Evolutionary conservation across 2,113 vertebrate genomes (phyloP).

Genomic region (Proterorhinus semilunaris): DNA sequence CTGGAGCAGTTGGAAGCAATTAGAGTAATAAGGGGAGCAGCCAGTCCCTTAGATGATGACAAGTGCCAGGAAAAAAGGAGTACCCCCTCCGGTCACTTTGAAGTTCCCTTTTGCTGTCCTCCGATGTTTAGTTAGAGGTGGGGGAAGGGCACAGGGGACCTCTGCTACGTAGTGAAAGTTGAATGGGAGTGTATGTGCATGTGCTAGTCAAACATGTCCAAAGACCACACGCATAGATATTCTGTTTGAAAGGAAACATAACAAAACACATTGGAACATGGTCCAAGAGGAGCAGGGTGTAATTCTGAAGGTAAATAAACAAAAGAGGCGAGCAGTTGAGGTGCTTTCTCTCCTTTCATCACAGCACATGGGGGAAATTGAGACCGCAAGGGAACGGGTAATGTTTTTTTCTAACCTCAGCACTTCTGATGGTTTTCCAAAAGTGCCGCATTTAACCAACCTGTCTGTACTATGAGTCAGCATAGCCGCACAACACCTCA

Average conservation of each 20-base stretch:
- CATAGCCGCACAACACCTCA: slow-evolving; percentile 57
- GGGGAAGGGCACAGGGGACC: slow-evolving; percentile 70
- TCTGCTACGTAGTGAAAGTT: slow-evolving; percentile 70
- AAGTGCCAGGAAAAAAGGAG: slow-evolving; percentile 78
- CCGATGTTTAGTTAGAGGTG: slow-evolving; percentile 75
- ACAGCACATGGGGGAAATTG: slow-evolving; percentile 48
- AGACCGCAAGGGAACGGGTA: slow-evolving; percentile 42
- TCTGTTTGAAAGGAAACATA: slow-evolving; percentile 73
- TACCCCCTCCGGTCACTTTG: slow-evolving; percentile 76
- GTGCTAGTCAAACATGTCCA: slow-evolving; percentile 65
- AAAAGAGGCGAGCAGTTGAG: slow-evolving; percentile 57
- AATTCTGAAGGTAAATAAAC: slow-evolving; percentile 76
- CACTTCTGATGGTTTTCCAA: slow-evolving; percentile 61
- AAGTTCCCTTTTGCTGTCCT: slow-evolving; percentile 77
- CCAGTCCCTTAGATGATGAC: slow-evolving; percentile 78
- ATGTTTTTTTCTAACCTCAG: slow-evolving; percentile 56
- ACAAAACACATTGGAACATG: slow-evolving; percentile 74
- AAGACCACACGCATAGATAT: slow-evolving; percentile 76
- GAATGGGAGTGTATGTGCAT: slow-evolving; percentile 66
- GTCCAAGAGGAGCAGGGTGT: slow-evolving; percentile 73
- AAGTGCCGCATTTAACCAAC: slow-evolving; percentile 33
- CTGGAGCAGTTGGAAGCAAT: slow-evolving; percentile 80
- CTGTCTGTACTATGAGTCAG: slow-evolving; percentile 61
- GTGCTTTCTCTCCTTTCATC: slow-evolving; percentile 64
- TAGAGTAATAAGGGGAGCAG: slow-evolving; percentile 79